Base-by-base conservation (phyloP, 2,797 vertebrate species). In the Scyliorhinus canicula region DNA sequence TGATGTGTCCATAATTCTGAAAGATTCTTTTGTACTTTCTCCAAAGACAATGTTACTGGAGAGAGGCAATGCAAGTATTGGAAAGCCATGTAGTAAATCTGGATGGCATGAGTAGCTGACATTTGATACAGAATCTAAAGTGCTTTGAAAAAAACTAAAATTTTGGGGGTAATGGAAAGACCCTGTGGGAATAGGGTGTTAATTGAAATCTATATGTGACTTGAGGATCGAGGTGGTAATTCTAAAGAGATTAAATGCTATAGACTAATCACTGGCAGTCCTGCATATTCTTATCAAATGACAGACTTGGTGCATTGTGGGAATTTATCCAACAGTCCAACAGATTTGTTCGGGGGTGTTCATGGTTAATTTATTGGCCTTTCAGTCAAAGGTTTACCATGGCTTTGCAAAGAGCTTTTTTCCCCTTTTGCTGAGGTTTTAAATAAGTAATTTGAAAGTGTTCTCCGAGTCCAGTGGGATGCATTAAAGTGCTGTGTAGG, bases 311-410 rank as follows among this genome's bases (percentile, higher is more conserved):
- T 93, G 93, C 11, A 35, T 14, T 93, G 50, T 50, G 47, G 47
- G 44, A 71, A 91, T 63, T 16, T 93, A 52, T 3, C 35, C 65
- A 63, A 63, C 67, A 65, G n/a, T 52, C 14, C 28, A 44, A 47
- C 44, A 69, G 93, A 52, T 50, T 71, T 93, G 9, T 47, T n/a
- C 4, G 5, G 65, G 60, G 24, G 57, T n/a, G n/a, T 93, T 93
- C 65, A 52, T 67, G 65, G 44, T 71, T 93, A 71, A 71, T 93
- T 93, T 71, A 93, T 94, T 94, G 52, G 67, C 67, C 14, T 94
- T 74, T 35, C 44, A n/a, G 67, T 69, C 93, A 94, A 50, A 52
- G 50, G 16, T 50, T 55, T 40, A 52, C 47, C 16, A 21, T 19
- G 31, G 16, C 93, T 74, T 52, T 71, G 8, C 47, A 94, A 50